Conservation (phyloP, 1,140 invertebrate genomes). For the Diabrotica virgifera region DNA sequence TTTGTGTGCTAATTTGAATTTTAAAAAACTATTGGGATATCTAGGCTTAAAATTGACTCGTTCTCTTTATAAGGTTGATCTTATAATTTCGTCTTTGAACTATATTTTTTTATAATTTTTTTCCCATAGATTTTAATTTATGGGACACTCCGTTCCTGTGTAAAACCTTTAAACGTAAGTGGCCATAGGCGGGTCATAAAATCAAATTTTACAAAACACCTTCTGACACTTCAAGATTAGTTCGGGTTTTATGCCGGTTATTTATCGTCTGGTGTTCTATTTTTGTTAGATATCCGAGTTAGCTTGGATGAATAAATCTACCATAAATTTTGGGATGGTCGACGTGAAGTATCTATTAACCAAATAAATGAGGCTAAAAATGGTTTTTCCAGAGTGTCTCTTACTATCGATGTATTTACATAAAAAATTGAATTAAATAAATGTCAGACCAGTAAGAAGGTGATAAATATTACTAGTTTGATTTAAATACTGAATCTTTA, state of each 20-base stretch:
- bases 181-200: constrained; percentile 18
- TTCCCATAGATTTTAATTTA: no score
- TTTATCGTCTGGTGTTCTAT: constrained; percentile 15
- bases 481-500: no score
- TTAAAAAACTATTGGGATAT: no score
- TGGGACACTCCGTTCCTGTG: background rate
- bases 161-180: constrained; percentile 5
- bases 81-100: no score
- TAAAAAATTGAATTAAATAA: constrained; percentile 3
- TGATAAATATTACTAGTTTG: no score
- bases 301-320: constrained; percentile 1
- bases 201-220: constrained; percentile 21
- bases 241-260: constrained; percentile 16
- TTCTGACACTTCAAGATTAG: constrained; percentile 17
- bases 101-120: no score
- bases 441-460: background rate
- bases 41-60: no score
- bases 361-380: constrained; percentile 15
- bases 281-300: constrained; percentile 9
- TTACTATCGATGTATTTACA: constrained; percentile 12
- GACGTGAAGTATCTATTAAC: constrained; percentile 21
- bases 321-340: constrained; percentile 8
- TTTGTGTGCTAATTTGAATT: no score
- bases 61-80: no score
- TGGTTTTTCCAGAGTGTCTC: constrained; percentile 11